Conservation (phyloP, 37 sponge, comb jelly and placozoan species). For the Sycon ciliatum region DNA sequence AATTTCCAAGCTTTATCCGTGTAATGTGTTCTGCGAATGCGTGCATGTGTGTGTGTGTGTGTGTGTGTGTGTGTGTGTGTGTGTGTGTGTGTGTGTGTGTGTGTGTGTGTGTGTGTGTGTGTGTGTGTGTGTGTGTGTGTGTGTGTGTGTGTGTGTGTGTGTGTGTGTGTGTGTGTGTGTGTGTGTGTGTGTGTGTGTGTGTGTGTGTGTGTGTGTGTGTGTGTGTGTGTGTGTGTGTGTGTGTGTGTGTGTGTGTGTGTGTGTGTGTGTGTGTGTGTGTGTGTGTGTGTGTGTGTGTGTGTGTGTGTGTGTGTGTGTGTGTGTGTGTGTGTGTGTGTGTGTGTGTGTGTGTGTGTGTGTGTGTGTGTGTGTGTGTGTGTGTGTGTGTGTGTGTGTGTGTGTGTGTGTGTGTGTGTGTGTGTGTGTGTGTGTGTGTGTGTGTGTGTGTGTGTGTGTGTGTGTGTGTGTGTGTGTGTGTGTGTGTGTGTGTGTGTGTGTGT, state of each 20-base stretch:
- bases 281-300: not conserved
- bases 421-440: slow-evolving; percentile 5
- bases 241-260: not conserved
- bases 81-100: slow-evolving; percentile 5
- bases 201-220: slow-evolving; percentile 5
- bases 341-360: not conserved
- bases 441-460: slow-evolving; percentile 5
- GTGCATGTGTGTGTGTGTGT: not conserved
- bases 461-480: slow-evolving; percentile 1
- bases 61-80: slow-evolving; percentile 5
- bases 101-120: slow-evolving; percentile 5
- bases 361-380: slow-evolving; percentile 5
- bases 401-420: not conserved
- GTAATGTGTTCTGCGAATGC: not conserved
- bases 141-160: slow-evolving; percentile 5
- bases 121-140: slow-evolving; percentile 5
- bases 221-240: not conserved
- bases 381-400: slow-evolving; percentile 6
- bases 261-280: slow-evolving; percentile 5
- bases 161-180: slow-evolving; percentile 5
- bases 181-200: slow-evolving; percentile 5
- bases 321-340: slow-evolving; percentile 5
- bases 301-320: slow-evolving; percentile 5
- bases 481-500: not conserved
- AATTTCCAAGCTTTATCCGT: too few relatives aligned